Conservation (phyloP, 1,140 invertebrate genomes). For the Lysiphlebus fabarum region DNA sequence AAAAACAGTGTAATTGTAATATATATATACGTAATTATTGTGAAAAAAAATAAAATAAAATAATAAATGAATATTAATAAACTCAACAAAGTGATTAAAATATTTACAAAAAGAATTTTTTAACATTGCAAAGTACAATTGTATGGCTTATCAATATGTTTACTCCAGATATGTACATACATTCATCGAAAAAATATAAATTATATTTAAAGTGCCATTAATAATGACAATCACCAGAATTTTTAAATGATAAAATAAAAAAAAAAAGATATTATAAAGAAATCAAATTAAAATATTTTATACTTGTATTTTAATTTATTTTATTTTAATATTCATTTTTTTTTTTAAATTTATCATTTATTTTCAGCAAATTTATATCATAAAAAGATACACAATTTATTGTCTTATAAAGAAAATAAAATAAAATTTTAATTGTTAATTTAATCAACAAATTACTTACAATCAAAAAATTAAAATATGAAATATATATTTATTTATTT, state of each 20-base stretch:
- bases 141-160: slow-evolving; percentile 20
- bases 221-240: slow-evolving; percentile 13
- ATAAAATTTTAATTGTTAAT: slow-evolving; percentile 2
- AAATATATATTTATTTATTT: not conserved
- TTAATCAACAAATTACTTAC: not conserved
- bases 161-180: slow-evolving; percentile 40
- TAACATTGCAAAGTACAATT: slow-evolving; percentile 5
- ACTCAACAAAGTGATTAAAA: too few species aligned
- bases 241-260: slow-evolving; percentile 8
- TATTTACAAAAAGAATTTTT: not conserved
- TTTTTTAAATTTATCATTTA: slow-evolving; percentile 5
- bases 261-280: not conserved
- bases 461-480: slow-evolving; percentile 7
- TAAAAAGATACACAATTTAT: slow-evolving; percentile 20
- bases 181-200: too few species aligned
- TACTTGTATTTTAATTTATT: too few species aligned
- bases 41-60: too few species aligned
- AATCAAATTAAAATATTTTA: not conserved
- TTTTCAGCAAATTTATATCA: slow-evolving; percentile 8
- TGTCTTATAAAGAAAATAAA: slow-evolving; percentile 21
- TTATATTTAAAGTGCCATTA: slow-evolving; percentile 5
- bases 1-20: too few species aligned
- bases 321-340: not conserved
- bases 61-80: too few species aligned
- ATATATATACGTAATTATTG: too few species aligned